Evolutionary conservation across 2,888 invertebrate genomes (phyloP), one percentile per base, ranked within the genome.

Genomic region (Polydrusus pterygomalis): DNA sequence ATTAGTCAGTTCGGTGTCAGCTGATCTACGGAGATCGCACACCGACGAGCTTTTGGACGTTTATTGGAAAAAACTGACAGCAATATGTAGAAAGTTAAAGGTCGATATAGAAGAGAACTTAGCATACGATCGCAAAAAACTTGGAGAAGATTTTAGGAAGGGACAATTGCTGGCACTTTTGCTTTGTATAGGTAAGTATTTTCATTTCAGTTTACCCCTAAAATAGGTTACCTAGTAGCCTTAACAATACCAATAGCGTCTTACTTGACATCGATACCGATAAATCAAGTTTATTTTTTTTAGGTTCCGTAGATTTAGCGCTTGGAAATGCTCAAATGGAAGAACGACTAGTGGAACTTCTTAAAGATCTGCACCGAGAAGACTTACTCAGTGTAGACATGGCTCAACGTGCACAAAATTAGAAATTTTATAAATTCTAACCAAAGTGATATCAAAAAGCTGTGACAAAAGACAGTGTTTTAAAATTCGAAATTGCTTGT

Each of bases 241-340:
- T n/a, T n/a, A n/a, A n/a, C n/a, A n/a, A n/a, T n/a, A n/a, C n/a
- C n/a, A n/a, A n/a, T n/a, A n/a, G n/a, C n/a, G n/a, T n/a, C n/a
- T n/a, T n/a, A n/a, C n/a, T n/a, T n/a, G n/a, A n/a, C n/a, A n/a
- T n/a, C n/a, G n/a, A n/a, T n/a, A n/a, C n/a, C n/a, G n/a, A n/a
- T n/a, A 11, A 40, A 40, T 1, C 40, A 7, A 5, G 7, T 11
- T 11, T 49, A n/a, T 40, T 69, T 62, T 40, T 72, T 75, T 18
- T 20, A 78, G 78, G 95, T 20, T 94, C 94, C 45, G 93, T 95
- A 7, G 95, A 95, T 84, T 92, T 95, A 63, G 95, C 95, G 6
- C 87, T 95, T 17, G 94, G 94, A 0, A 93, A 94, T 84, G 91
- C 93, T 0, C 89, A 92, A 70, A 94, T 95, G 34, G 95, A 95